Conservation (phyloP, 2,888 invertebrate genomes). For the Lasioglossum pauxillum region DNA sequence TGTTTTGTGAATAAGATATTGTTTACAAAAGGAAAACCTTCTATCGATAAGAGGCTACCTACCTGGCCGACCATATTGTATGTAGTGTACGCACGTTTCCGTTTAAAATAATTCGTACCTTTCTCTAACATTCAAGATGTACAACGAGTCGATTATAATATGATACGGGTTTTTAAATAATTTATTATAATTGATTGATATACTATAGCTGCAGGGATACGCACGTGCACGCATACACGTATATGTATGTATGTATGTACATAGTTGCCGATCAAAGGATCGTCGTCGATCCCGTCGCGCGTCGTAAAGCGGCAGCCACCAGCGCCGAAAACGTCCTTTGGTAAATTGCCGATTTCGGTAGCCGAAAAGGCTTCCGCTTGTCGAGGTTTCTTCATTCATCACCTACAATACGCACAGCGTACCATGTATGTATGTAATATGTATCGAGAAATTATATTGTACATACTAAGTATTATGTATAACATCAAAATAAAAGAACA, state of each 20-base stretch:
- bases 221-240: too few species aligned
- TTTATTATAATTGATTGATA: neutral
- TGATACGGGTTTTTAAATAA: neutral
- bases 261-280: too few species aligned
- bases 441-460: neutral
- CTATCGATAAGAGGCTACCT: neutral
- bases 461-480: neutral
- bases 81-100: neutral
- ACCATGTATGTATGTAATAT: neutral
- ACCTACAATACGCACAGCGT: neutral
- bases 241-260: too few species aligned
- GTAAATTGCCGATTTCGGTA: too few species aligned
- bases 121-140: neutral
- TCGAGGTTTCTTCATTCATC: too few species aligned
- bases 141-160: too few species aligned
- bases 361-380: too few species aligned
- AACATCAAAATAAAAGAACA: neutral
- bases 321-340: too few species aligned
- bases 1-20: neutral
- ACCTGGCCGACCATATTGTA: neutral
- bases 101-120: neutral
- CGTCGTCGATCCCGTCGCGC: too few species aligned
- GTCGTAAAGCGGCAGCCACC: too few species aligned
- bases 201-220: neutral
- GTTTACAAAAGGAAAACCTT: neutral